Percentiles rank a stretch among this genome's conserved stretches.
Evolutionary conservation across 2,113 vertebrate species (phyloP).

Genomic region (Struthio camelus): DNA sequence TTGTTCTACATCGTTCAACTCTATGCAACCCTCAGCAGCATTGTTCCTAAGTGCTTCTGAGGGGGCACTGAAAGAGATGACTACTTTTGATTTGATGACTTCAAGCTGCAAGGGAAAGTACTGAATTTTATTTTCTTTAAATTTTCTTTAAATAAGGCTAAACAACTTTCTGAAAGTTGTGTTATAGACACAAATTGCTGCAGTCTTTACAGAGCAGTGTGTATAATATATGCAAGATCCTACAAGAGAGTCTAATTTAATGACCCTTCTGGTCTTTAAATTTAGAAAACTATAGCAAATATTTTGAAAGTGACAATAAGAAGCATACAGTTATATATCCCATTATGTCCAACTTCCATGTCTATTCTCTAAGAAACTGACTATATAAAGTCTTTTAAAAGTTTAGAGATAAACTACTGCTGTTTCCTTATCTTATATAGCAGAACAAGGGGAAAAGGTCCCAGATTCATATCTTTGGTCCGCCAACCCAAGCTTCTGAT

Average conservation of each 20-base stretch:
- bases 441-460: neutral
- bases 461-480: neutral
- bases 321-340: neutral
- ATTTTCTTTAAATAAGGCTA: neutral
- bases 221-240: neutral
- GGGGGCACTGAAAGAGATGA: neutral
- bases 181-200: neutral
- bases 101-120: neutral
- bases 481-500: neutral
- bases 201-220: neutral
- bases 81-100: neutral
- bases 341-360: neutral
- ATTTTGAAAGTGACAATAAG: neutral
- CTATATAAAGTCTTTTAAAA: neutral
- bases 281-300: neutral
- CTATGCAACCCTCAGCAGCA: neutral
- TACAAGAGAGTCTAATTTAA: neutral
- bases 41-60: neutral
- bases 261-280: neutral
- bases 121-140: too few relatives aligned
- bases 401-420: neutral
- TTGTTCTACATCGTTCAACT: neutral
- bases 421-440: neutral
- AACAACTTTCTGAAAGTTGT: neutral
- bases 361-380: neutral